phyloP scores from a whole-genome alignment of 2,797 vertebrate genomes.

The Fringilla coelebs region DNA sequence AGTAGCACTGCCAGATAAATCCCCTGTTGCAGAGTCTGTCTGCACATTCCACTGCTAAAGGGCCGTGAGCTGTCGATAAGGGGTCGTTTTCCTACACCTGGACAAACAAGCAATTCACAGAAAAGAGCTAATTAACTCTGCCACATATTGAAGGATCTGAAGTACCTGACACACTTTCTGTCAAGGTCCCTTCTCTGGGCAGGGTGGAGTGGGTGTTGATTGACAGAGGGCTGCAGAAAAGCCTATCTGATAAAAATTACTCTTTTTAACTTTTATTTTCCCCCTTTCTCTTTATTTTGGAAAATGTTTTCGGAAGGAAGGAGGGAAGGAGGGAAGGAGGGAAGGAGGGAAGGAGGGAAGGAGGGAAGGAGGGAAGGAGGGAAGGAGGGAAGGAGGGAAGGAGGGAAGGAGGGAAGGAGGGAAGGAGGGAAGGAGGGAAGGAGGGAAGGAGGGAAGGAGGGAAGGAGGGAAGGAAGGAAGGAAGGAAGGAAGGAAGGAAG shows the following conservation, averaged over 20 bases:
- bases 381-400: too few relatives aligned
- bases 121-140: not conserved
- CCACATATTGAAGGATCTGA: not conserved
- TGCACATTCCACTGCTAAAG: slow-evolving; percentile 43
- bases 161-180: slow-evolving; percentile 9
- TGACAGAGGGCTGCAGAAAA: not conserved
- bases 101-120: slow-evolving; percentile 3
- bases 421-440: not conserved
- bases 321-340: not conserved
- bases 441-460: not conserved
- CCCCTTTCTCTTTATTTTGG: not conserved
- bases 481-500: not conserved
- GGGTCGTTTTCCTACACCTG: not conserved
- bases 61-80: not conserved
- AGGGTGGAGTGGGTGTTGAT: not conserved
- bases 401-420: too few relatives aligned
- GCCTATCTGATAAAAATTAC: not conserved
- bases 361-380: too few relatives aligned
- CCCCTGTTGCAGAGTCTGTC: not conserved
- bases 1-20: slow-evolving; percentile 31
- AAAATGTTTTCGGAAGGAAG: not conserved
- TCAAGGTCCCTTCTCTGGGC: not conserved
- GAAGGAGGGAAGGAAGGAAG: too few relatives aligned
- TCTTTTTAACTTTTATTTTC: not conserved
- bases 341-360: not conserved